Evolutionary conservation across 2,113 vertebrate genomes (phyloP), one percentile per base, ranked within the genome.

Genomic region (Orthochromis malagaraziensis): DNA sequence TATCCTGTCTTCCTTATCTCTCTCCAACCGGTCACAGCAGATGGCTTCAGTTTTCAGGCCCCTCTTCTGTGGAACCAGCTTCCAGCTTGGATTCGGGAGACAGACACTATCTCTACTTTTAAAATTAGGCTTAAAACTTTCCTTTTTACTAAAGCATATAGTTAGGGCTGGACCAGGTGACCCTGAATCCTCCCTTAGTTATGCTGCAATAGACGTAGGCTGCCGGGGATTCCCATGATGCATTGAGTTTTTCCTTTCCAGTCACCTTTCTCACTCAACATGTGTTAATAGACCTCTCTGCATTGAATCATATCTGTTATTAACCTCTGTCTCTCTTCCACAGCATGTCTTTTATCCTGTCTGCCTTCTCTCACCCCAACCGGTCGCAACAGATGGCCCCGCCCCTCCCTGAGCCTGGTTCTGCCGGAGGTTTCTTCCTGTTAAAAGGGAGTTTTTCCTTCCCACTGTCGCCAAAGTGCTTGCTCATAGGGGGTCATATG

Each of bases 251-350:
- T 55, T 55, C 54, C 21, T 55, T 55, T 54, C 2, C 6, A 54
- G n/a, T 54, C 53, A 54, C 53, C 6, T 54, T 54, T 54, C 53
- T 54, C n/a, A 24, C 1, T 54, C n/a, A 21, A 0, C 0, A 24
- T 33, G 31, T 24, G 1, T 55, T 55, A 24, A 1, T 0, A 55
- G 6, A 55, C 53, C 1, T 55, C 6, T 13, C 53, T 24, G 11
- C 1, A 54, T 12, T 0, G 4, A 55, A 55, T 55, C 1, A 0
- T 4, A 13, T 0, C 0, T 55, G 21, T 0, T 24, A 24, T 24
- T 55, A 24, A 55, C 0, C 53, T 24, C 2, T 24, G 10, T 6
- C 10, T 54, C 53, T 24, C 53, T 54, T 54, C 11, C 53, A 55
- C 21, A 26, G 21, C 54, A 14, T 55, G 11, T 55, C 6, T 26